Evolutionary conservation across 2,113 vertebrate species (phyloP).

Genomic region (Festucalex cinctus): DNA sequence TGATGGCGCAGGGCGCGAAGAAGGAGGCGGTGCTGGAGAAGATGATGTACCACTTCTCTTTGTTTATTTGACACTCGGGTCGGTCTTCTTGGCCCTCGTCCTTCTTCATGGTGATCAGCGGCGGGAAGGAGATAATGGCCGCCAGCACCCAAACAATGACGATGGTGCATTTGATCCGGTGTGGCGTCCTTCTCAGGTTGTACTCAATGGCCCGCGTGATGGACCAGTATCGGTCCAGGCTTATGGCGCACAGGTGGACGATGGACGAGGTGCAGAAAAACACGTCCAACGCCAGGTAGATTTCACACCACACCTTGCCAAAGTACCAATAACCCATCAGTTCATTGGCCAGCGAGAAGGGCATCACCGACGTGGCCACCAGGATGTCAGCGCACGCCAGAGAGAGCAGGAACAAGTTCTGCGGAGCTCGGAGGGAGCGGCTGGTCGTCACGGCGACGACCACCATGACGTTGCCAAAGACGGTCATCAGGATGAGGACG

Average conservation of each 20-base stretch:
- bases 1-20: constrained; percentile 90
- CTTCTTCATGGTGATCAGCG: constrained; percentile 85
- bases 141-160: constrained; percentile 87
- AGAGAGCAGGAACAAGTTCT: constrained; percentile 91
- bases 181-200: constrained; percentile 85
- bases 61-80: constrained; percentile 78
- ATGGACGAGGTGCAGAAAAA: constrained; percentile 90
- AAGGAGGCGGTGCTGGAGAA: constrained; percentile 88
- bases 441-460: constrained; percentile 88
- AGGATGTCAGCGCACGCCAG: constrained; percentile 90
- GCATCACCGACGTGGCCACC: constrained; percentile 89
- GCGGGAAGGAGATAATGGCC: constrained; percentile 86
- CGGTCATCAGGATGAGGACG: constrained; percentile 83
- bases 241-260: constrained; percentile 82
- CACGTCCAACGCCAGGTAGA: constrained; percentile 88
- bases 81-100: constrained; percentile 61
- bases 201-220: constrained; percentile 87
- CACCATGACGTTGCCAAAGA: constrained; percentile 89
- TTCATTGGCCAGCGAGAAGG: constrained; percentile 89
- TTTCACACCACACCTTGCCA: constrained; percentile 87
- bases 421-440: constrained; percentile 83
- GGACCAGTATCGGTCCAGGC: constrained; percentile 93
- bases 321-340: constrained; percentile 91
- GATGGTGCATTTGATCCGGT: constrained; percentile 86
- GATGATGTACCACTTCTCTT: constrained; percentile 89